Conservation (phyloP, 2,797 vertebrate genomes). For the Manis crassicaudata region DNA sequence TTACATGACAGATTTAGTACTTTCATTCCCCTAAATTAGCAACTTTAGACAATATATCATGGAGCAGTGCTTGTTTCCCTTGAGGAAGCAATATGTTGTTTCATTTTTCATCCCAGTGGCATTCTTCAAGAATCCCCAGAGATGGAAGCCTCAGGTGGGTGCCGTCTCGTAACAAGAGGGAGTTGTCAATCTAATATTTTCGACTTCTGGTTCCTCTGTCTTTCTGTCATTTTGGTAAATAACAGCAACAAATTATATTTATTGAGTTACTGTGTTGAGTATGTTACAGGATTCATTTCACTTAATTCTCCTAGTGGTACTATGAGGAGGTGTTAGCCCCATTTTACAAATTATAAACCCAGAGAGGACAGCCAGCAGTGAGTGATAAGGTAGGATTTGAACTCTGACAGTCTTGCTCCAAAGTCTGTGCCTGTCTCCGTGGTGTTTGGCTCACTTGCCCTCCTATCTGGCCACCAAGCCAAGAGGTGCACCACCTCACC, state of each 20-base stretch:
- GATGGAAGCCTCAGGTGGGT: neutral
- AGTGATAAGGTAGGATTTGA: neutral
- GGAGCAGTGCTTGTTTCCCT: neutral
- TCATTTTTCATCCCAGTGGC: slow-evolving; percentile 34
- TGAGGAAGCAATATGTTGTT: neutral
- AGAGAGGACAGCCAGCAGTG: neutral
- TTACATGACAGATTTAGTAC: neutral
- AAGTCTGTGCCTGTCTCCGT: neutral
- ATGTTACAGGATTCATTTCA: neutral
- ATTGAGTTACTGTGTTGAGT: neutral
- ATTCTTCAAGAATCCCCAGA: slow-evolving; percentile 18
- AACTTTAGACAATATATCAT: neutral
- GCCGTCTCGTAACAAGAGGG: neutral
- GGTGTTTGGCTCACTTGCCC: neutral
- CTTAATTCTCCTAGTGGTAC: neutral
- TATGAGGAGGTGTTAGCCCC: neutral
- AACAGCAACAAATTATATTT: neutral
- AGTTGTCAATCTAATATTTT: neutral
- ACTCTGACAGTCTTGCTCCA: neutral
- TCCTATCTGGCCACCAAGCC: neutral
- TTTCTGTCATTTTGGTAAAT: neutral
- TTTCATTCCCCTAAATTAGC: slow-evolving; percentile 26
- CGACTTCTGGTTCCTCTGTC: neutral
- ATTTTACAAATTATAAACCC: neutral
- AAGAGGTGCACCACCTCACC: too few relatives aligned